phyloP scores from a whole-genome alignment of 2,113 vertebrate genomes.

The Alethe castanea region DNA sequence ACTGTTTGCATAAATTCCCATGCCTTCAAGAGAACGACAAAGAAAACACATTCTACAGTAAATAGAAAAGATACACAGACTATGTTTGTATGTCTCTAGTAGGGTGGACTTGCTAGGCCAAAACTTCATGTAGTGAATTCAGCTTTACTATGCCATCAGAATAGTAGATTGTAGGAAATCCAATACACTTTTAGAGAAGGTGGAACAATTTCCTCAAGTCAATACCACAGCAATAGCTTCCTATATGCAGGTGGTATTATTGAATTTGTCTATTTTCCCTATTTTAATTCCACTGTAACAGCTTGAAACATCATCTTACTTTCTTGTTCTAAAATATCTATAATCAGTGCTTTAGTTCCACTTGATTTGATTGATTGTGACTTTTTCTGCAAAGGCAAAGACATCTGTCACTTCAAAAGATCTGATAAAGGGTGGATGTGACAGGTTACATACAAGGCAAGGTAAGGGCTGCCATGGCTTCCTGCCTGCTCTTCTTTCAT shows the following conservation, averaged over 20 bases:
- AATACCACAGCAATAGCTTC: background rate
- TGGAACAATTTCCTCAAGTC: background rate
- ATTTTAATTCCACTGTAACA: background rate
- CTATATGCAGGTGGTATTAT: background rate
- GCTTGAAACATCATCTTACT: background rate
- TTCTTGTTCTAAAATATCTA: background rate
- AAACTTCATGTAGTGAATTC: background rate
- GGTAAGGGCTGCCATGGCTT: background rate
- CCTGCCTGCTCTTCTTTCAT: background rate
- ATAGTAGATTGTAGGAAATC: background rate
- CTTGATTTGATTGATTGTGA: background rate
- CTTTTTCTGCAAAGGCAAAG: background rate
- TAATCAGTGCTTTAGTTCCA: background rate
- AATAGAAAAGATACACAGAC: background rate
- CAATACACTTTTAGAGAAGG: background rate
- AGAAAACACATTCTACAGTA: background rate
- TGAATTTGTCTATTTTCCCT: background rate
- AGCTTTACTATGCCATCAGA: background rate
- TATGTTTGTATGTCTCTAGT: background rate
- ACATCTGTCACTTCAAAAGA: background rate
- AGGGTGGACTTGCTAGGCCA: background rate
- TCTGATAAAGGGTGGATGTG: background rate
- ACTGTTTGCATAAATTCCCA: background rate
- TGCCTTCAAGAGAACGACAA: background rate
- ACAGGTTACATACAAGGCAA: background rate